Conservation (phyloP, 92 coral and sea anemone species). For the Chrysogorgia sp. region DNA sequence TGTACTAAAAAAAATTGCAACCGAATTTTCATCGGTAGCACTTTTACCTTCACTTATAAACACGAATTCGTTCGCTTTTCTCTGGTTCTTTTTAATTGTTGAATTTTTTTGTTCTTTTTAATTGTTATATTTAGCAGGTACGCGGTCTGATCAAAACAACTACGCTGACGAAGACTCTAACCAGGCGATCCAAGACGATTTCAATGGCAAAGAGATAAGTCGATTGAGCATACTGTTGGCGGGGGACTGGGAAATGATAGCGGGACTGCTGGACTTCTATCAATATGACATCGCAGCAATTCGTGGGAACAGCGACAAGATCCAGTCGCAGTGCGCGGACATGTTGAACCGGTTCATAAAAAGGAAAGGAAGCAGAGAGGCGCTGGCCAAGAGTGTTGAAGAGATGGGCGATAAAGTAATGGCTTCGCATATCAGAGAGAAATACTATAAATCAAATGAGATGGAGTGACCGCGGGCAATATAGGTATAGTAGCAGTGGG, state of each 20-base stretch:
- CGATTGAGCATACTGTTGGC: slow-evolving; percentile 42
- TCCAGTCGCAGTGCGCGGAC: slow-evolving; percentile 31
- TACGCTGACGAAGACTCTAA: not conserved
- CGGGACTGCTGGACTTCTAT: slow-evolving; percentile 32
- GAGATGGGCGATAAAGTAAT: slow-evolving; percentile 25
- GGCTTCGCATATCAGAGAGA: slow-evolving; percentile 39
- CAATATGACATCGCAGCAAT: slow-evolving; percentile 37
- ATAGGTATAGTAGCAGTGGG: no score
- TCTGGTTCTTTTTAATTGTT: no score
- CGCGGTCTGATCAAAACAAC: not conserved
- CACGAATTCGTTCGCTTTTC: no score
- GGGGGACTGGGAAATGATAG: slow-evolving; percentile 36
- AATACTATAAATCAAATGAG: slow-evolving; percentile 26
- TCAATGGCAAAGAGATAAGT: slow-evolving; percentile 40
- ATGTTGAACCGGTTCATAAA: slow-evolving; percentile 28
- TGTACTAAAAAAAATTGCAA: no score
- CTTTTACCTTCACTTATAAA: no score
- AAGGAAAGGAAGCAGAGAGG: slow-evolving; percentile 16
- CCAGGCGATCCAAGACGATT: slow-evolving; percentile 3
- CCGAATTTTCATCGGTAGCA: no score
- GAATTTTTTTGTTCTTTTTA: no score
- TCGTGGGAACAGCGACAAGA: slow-evolving; percentile 38
- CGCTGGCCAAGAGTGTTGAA: slow-evolving; percentile 42
- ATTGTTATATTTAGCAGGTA: no score
- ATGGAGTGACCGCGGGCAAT: no score